Base-by-base conservation (phyloP, 2,888 invertebrate genomes). In the Parnassius orleans region DNA sequence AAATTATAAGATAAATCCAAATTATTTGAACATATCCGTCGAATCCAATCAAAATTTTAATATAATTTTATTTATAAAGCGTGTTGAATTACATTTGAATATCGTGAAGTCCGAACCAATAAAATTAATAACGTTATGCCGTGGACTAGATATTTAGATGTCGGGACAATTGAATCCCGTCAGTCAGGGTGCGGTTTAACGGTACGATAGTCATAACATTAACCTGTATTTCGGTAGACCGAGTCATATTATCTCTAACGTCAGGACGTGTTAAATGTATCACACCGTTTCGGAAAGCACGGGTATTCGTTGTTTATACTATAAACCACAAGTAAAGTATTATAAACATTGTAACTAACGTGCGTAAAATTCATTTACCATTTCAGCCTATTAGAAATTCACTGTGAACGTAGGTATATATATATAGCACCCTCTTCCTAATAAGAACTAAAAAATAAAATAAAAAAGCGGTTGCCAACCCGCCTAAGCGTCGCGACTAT, bases 171-270 rank as follows among this genome's bases (percentile, higher is more conserved):
- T 72, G 70, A 68, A 71, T 72, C 66, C 68, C 69, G 71, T 70
- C 72, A 68, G 69, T 71, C 63, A 63, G 66, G 66, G 68, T 67
- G 67, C 57, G 57, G 62, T 50, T 53, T 71, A 69, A 71, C 69
- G 70, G 71, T 68, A 69, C 69, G 65, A 61, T 77, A 77, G 82
- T 84, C 81, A 79, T 80, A 80, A 79, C 73, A 76, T 76, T 84
- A 81, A 77, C 78, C 74, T 69, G 72, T 72, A 73, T 73, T 75
- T 74, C 66, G 68, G 66, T 69, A 68, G 69, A 70, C 71, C 72
- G 70, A 76, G 68, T 66, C 68, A 68, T 72, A 72, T 70, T 14
- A n/a, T 10, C 14, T 12, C 10, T 48, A 14, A 48, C 47, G 7
- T 14, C 5, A 9, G 3, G 73, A 69, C 69, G 73, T 66, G 72